Percentiles rank a stretch among this genome's conserved stretches.
Conservation (phyloP, 2,888 invertebrate species). For the Archips crataeganus region DNA sequence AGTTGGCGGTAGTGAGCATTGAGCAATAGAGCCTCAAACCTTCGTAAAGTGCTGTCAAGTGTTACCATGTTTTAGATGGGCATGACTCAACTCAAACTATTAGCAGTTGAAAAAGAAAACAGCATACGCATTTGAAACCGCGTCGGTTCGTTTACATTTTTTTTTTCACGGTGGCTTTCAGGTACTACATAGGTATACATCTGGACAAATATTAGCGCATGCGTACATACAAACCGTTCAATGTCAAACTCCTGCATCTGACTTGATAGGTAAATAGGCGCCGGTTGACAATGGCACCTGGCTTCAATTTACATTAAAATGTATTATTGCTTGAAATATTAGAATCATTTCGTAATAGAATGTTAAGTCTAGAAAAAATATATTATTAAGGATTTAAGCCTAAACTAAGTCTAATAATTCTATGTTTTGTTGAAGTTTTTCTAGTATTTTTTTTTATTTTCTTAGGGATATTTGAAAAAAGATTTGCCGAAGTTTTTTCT, state of each 20-base stretch:
- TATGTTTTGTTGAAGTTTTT: no score
- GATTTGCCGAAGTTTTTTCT: no score
- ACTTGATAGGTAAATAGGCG: conserved; percentile 50
- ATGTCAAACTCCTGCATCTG: conserved; percentile 73
- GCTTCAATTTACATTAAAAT: conserved; percentile 29
- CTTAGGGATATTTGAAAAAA: no score
- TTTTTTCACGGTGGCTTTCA: conserved; percentile 44
- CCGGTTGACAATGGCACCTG: conserved; percentile 45
- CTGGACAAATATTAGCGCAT: conserved; percentile 73
- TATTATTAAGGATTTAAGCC: no score
- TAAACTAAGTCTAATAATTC: no score
- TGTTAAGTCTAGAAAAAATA: background rate
- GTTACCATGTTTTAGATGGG: background rate
- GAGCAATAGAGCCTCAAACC: background rate
- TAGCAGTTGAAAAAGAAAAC: no score
- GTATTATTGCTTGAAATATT: conserved; percentile 10
- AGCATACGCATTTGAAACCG: conserved; percentile 26
- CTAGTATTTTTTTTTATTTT: no score
- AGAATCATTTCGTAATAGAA: background rate
- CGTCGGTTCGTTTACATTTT: conserved; percentile 39
- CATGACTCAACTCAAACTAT: no score
- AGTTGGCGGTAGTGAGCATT: conserved; percentile 19
- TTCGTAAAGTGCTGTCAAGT: background rate
- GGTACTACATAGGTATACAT: conserved; percentile 52
- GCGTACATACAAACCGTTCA: conserved; percentile 65